Base-by-base conservation (phyloP, 2,797 vertebrate genomes). In the Scleropages formosus region DNA sequence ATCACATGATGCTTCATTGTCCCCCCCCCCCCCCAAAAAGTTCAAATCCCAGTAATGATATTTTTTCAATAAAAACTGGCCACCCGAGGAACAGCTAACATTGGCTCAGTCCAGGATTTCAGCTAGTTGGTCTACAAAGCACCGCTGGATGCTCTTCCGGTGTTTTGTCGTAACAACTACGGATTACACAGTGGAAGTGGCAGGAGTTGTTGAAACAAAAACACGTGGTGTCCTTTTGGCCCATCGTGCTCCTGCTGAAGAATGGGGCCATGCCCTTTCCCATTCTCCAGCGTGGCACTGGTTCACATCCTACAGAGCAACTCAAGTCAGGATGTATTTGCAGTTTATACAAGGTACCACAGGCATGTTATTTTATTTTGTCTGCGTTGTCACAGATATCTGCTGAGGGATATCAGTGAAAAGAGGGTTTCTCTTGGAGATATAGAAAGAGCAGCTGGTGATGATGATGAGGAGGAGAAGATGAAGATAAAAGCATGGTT, bases 161-260 rank as follows among this genome's bases (percentile, higher is more conserved):
- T 65, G 31, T 72, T n/a, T 75, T 75, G 65, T 15, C 72, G 78
- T 69, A 66, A 49, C 66, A 76, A 77, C 65, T 72, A 60, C 69
- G 78, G 76, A 77, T 84, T 83, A 81, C 75, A 78, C 56, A 80
- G 77, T 78, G 60, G 56, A 68, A 79, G 75, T 69, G 74, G 59
- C 76, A 31, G 82, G 78, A 77, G 73, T 82, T 59, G 80, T 77
- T 58, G 68, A 70, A 66, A 56, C 61, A 75, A 76, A 78, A 69
- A 53, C 67, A 63, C 65, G 75, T 63, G 39, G 67, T 59, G 31
- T 73, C 65, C 70, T 62, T 24, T 56, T 27, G 31, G 47, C 73
- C 60, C 61, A 13, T 0, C 72, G 53, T 4, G 20, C 24, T 68
- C 49, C 53, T 26, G 56, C 12, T 16, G 16, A 39, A 27, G 78